Percentiles rank a stretch among this genome's conserved stretches.
Conservation (phyloP, 2,113 vertebrate species). For the Oncorhynchus keta region DNA sequence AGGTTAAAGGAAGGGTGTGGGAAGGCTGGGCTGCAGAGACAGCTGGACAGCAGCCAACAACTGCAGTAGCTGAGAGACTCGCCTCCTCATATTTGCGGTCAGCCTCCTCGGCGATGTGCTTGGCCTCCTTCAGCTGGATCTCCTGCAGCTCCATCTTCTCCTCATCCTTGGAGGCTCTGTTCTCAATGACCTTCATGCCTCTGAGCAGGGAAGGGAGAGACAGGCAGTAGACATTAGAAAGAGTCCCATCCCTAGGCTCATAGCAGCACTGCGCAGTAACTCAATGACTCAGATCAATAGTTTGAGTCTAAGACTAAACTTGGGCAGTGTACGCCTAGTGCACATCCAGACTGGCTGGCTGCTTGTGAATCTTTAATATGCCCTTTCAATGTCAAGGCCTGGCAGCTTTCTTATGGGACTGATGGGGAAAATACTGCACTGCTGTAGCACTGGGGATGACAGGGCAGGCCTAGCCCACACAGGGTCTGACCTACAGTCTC, state of each 20-base stretch:
- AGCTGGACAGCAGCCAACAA: background rate
- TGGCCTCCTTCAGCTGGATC: slow-evolving; percentile 99
- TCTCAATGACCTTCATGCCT: slow-evolving; percentile 99
- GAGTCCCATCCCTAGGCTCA: background rate
- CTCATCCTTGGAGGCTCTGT: slow-evolving; percentile 97
- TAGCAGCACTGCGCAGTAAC: background rate
- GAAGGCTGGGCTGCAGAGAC: slow-evolving; percentile 36
- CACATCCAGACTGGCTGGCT: background rate
- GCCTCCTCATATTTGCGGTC: slow-evolving; percentile 99
- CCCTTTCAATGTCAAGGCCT: background rate
- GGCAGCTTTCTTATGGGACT: slow-evolving; percentile 2
- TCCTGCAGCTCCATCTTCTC: slow-evolving; percentile 99
- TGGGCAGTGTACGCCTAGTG: background rate
- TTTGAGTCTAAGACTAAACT: background rate
- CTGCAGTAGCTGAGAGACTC: slow-evolving; percentile 50
- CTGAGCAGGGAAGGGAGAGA: slow-evolving; percentile 66
- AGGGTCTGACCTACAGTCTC: slow-evolving; percentile 37
- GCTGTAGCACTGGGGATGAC: slow-evolving; percentile 4
- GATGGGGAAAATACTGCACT: background rate
- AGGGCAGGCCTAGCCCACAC: slow-evolving; percentile 17
- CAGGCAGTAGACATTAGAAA: background rate
- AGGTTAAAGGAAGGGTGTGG: background rate
- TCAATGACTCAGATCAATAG: background rate
- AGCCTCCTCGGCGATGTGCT: slow-evolving; percentile 99
- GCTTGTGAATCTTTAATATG: slow-evolving; percentile 16